phyloP scores from a whole-genome alignment of 1,140 invertebrate species.

The Calliphora vicina region DNA sequence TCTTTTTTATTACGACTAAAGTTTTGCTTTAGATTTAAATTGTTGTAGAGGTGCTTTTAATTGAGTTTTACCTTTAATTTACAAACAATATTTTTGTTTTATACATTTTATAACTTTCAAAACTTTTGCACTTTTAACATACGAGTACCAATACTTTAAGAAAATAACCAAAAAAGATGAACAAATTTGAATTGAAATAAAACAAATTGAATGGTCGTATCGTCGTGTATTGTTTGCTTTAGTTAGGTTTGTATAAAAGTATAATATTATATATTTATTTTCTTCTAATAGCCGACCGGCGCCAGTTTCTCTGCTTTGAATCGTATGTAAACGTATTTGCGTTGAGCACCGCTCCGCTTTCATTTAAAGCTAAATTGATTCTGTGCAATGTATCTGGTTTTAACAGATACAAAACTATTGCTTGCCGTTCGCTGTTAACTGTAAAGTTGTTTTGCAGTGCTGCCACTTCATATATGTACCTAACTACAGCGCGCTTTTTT shows the following conservation, averaged over 20 bases:
- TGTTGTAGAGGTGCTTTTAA: too few species aligned
- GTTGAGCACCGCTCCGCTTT: constrained; percentile 1
- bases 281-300: constrained; percentile 24
- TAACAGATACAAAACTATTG: background rate
- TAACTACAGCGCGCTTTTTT: background rate
- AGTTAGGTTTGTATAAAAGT: background rate
- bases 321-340: background rate
- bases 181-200: too few species aligned
- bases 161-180: background rate
- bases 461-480: too few species aligned
- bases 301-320: constrained; percentile 23
- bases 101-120: too few species aligned
- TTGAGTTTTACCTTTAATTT: too few species aligned
- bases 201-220: too few species aligned
- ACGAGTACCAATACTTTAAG: background rate
- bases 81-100: background rate
- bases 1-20: too few species aligned
- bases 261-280: background rate
- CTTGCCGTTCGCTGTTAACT: background rate
- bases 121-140: background rate
- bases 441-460: background rate
- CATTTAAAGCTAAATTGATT: constrained; percentile 32
- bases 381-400: constrained; percentile 17
- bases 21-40: too few species aligned
- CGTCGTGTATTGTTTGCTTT: too few species aligned